Base-by-base conservation (phyloP, 2,113 vertebrate genomes). In the Lagopus muta region DNA sequence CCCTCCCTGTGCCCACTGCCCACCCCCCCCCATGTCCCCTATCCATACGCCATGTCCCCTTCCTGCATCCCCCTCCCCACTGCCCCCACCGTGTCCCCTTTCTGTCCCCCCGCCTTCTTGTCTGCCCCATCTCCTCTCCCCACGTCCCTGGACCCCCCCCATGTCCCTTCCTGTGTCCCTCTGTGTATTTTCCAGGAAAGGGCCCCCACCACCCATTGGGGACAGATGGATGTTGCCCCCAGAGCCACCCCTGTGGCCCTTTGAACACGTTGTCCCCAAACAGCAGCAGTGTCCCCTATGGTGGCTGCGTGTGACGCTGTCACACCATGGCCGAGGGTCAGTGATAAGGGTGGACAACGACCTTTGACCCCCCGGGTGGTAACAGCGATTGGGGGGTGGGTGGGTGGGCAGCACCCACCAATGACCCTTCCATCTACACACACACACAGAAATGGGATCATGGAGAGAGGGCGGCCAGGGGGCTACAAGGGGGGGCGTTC, bases 51-150 rank as follows among this genome's bases (percentile, higher is more conserved):
- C 28, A 3, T 11, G 4, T 36, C 61, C 11, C 6, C 34, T 30
- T 20, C 27, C 60, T 60, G 13, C 67, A 79, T 45, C 87, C 80
- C 80, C 79, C 84, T 72, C 76, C 88, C 79, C 71, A 78, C 82
- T 28, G 21, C 13, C 16, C 28, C 17, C 15, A 21, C 24, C 19
- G 2, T 24, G 21, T 78, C 69, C 88, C 75, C 14, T 69, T 50
- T 88, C 90, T 27, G 20, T 32, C 19, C 36, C 36, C 60, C n/a
- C 6, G 47, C 47, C 47, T 48, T 48, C 47, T 48, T 48, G 47
- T 22, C 21, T 10, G 11, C 20, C 10, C 47, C 47, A 48, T 11
- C 20, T 48, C 10, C 10, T 48, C 83, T 45, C 57, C 57, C 57
- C 22, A 2, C 12, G 30, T 8, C 32, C 64, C 72, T 36, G 55